A percentile compares a stretch with the other conserved stretches of the same genome.
Conservation (phyloP, 2,797 vertebrate species). For the Petrocephalus schoutedeni region DNA sequence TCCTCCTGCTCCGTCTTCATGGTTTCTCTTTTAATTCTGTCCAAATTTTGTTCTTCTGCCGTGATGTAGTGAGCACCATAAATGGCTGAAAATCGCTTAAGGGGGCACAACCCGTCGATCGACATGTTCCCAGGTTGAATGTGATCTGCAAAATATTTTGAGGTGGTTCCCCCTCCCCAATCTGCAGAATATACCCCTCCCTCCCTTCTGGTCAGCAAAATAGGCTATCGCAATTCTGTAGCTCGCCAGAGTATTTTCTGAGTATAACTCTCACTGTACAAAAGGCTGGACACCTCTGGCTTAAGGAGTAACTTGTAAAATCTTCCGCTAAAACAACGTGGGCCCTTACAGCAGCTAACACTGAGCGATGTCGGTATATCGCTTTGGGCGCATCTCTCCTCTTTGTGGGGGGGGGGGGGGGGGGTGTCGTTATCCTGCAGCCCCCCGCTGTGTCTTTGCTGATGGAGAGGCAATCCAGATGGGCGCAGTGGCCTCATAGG, state of each 20-base stretch:
- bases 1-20: background rate
- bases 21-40: background rate
- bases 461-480: background rate
- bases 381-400: background rate
- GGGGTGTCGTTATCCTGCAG: background rate
- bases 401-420: background rate
- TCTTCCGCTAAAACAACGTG: background rate
- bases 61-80: background rate
- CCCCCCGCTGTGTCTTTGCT: constrained; percentile 2
- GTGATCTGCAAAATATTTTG: background rate
- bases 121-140: background rate
- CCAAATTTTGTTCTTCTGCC: background rate
- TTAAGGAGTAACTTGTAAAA: background rate
- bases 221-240: background rate
- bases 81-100: background rate
- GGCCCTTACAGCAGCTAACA: background rate
- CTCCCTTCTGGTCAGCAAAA: background rate
- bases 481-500: background rate
- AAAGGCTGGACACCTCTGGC: background rate
- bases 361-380: background rate
- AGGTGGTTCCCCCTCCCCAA: background rate
- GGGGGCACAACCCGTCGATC: background rate
- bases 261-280: background rate
- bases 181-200: background rate
- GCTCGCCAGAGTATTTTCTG: background rate